These are phyloP conservation scores for Trichogramma evanescens DNA, from an alignment of 2,888 invertebrate species.

Conservation along the genomic window DNA sequence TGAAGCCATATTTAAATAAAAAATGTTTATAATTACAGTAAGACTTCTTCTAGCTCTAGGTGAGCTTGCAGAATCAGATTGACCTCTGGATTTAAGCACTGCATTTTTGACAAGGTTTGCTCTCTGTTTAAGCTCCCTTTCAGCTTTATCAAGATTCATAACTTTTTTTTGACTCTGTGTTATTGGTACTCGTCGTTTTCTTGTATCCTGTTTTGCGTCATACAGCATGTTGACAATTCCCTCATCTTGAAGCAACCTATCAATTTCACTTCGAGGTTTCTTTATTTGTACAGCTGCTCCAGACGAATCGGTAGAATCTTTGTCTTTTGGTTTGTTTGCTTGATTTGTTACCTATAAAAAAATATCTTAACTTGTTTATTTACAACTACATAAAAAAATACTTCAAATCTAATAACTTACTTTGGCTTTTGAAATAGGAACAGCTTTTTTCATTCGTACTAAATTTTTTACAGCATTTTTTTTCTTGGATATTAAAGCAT, in stretches of 20 bases:
- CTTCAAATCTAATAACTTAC: neutral
- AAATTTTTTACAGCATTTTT: slow-evolving; percentile 24
- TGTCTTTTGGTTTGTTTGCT: neutral
- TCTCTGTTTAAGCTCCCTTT: slow-evolving; percentile 45
- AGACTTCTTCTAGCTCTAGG: slow-evolving; percentile 47
- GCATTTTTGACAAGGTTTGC: slow-evolving; percentile 59
- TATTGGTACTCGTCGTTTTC: slow-evolving; percentile 39
- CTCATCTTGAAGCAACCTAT: slow-evolving; percentile 73
- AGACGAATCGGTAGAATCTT: neutral
- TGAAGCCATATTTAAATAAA: slow-evolving; percentile 17
- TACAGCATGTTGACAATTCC: slow-evolving; percentile 82
- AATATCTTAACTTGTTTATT: too few species aligned
- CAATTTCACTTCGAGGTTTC: slow-evolving; percentile 64
- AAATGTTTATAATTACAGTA: slow-evolving; percentile 33
- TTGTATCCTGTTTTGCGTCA: slow-evolving; percentile 57
- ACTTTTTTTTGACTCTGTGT: slow-evolving; percentile 42
- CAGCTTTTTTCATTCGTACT: slow-evolving; percentile 25
- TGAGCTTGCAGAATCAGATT: slow-evolving; percentile 50
- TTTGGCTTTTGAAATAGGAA: slow-evolving; percentile 15
- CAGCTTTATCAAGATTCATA: slow-evolving; percentile 43
- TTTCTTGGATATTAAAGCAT: slow-evolving; percentile 20
- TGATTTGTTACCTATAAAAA: neutral
- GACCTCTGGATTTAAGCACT: slow-evolving; percentile 50
- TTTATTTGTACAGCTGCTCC: slow-evolving; percentile 35
- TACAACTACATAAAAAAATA: too few species aligned